Base-by-base conservation (phyloP, 2,113 vertebrate genomes). In the Progne subis region DNA sequence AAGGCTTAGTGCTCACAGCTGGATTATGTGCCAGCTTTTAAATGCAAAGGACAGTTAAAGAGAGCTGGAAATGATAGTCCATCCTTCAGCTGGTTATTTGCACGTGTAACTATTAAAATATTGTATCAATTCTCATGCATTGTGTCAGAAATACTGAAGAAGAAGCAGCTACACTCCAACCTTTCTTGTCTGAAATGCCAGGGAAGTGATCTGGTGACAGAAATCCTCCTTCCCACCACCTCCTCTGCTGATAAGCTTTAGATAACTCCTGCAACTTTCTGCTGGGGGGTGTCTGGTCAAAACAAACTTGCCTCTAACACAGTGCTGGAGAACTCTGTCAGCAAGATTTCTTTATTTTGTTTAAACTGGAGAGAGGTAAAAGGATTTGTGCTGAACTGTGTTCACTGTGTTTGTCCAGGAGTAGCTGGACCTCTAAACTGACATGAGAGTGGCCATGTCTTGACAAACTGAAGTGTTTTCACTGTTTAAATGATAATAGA, bases 21-120 rank as follows among this genome's bases (percentile, higher is more conserved):
- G 43, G 47, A 11, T 55, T 28, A 10, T 43, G 14, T 53, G 15
- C 53, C 53, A 60, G 46, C 39, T 83, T 74, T 72, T 61, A 46
- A 67, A 67, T 52, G 55, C 18, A 71, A 11, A 64, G 61, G 56
- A 4, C 29, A 19, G 49, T 79, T 76, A 37, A 64, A 88, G 59
- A 56, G 50, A 72, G 44, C 59, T 50, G 34, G 67, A 43, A 44
- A 14, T 43, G 32, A 8, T 31, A 5, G 29, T n/a, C 50, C 18
- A 11, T 32, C 44, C 31, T 5, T 32, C 34, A 49, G 53, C 11
- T 88, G 70, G 11, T 34, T 69, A 7, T 52, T 63, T 75, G 60
- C 8, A 4, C 0, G 0, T n/a, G 23, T 19, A 52, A 12, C n/a
- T 43, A 2, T 53, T 34, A 37, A 68, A 32, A 47, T 32, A 14